Base-by-base conservation (phyloP, 2,888 invertebrate genomes). In the Thera obeliscata region DNA sequence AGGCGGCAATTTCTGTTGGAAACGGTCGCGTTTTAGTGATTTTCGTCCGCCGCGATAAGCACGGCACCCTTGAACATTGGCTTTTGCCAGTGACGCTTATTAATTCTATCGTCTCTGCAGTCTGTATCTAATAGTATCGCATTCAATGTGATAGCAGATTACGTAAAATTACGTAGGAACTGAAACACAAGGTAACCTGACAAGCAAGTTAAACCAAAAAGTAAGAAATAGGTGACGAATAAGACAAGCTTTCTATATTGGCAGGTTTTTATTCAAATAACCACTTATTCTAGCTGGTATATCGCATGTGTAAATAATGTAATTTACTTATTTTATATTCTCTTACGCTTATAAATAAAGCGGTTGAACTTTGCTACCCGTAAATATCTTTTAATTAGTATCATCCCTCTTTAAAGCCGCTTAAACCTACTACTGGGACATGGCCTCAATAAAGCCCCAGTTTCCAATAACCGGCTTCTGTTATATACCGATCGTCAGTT, bases 1-100 rank as follows among this genome's bases (percentile, higher is more conserved):
- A 75, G 77, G 66, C 72, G 62, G 72, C 68, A 74, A 75, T 78
- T 82, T 82, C 78, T 69, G 66, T 70, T 67, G 36, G 60, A 54
- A 69, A 74, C 5, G 56, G 52, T 12, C 63, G 69, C 69, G 70
- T 69, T 74, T 70, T 69, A 67, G 71, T 74, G 72, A 73, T 76
- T 76, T 75, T 72, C 67, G 62, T 71, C 50, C 69, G 72, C 62
- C 61, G 66, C 71, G 71, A 70, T 71, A 70, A 75, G 69, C 76
- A 71, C 67, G 61, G 48, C 41, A 41, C 50, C 68, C 61, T 59
- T 67, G 64, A 73, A 74, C 61, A 71, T 52, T 57, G 68, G 60
- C 56, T 62, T 59, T 62, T 50, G 48, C 46, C 35, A 56, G 56
- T 52, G 8, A 64, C 50, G 60, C 49, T 66, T 61, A 61, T 49